Base-by-base conservation (phyloP, 2,113 vertebrate species). In the Onychorhynchus coronatus region DNA sequence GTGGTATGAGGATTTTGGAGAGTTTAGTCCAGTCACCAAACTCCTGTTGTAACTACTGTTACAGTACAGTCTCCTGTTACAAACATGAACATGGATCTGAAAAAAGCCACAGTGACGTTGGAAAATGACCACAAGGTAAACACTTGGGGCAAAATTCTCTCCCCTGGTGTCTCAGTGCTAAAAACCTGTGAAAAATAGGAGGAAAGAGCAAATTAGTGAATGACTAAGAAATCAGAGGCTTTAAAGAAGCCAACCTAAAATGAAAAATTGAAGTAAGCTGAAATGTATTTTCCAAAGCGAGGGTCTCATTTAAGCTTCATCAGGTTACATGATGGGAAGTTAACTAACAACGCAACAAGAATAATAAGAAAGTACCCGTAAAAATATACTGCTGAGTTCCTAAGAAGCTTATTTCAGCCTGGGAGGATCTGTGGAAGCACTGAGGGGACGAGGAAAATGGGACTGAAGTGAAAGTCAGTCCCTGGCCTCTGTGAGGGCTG, bases 401-500 rank as follows among this genome's bases (percentile, higher is more conserved):
- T 25, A 72, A 41, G 3, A 35, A 49, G n/a, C 22, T 55, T 20
- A 4, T 11, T 50, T 41, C 47, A 75, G 52, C 37, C 71, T 53
- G 42, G 46, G 52, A 88, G 31, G 31, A 21, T 27, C 27, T 53
- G 78, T 66, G 18, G 37, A 31, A 28, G 42, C 24, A 7, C 28
- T 8, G 52, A 68, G 21, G 8, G 31, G 37, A 31, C 35, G 70
- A 47, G 0, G 0, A 35, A 58, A 59, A n/a, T 1, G n/a, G 37
- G 28, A 19, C 23, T 74, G 63, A 61, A 47, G 24, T 27, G 9
- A 2, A 15, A 0, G 2, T 3, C 53, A 23, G 30, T 11, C 8
- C 2, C 14, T 39, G 85, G 28, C 11, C 42, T 41, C n/a, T 4
- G 28, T 0, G 0, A 4, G 31, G 42, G 62, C 75, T 28, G 42